Evolutionary conservation across 2,888 invertebrate species (phyloP).

Genomic region (Erebia ligea): DNA sequence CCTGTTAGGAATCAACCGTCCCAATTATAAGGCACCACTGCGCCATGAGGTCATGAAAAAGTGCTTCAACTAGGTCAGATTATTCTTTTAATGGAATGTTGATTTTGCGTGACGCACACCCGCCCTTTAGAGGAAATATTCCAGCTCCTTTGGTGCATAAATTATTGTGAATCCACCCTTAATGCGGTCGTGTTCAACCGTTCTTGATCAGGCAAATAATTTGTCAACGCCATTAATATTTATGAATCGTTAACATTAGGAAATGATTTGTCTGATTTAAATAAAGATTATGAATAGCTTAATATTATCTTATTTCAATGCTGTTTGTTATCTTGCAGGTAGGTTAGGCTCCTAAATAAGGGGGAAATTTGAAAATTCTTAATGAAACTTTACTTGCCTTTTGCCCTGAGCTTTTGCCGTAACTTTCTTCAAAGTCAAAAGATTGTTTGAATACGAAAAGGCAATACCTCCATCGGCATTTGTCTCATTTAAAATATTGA

Average conservation of each 20-base stretch:
- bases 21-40: not conserved
- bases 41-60: not conserved
- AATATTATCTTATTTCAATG: not conserved
- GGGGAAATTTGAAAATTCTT: not conserved
- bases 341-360: no score
- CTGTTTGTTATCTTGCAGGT: no score
- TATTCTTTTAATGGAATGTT: conserved; percentile 57
- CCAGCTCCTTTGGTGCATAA: conserved; percentile 68
- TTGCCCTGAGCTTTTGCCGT: no score
- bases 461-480: conserved; percentile 7
- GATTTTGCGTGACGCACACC: conserved; percentile 70
- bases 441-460: conserved; percentile 4
- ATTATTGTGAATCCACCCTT: conserved; percentile 66
- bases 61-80: conserved; percentile 18
- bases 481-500: conserved; percentile 10
- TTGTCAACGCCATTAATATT: conserved; percentile 48
- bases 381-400: not conserved
- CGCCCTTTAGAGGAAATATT: conserved; percentile 57
- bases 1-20: no score
- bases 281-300: conserved; percentile 7
- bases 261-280: conserved; percentile 35
- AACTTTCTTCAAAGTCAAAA: conserved; percentile 1
- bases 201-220: conserved; percentile 69
- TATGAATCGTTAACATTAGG: conserved; percentile 41
- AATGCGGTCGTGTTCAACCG: conserved; percentile 60